Base-by-base conservation (phyloP, 2,113 vertebrate genomes). In the Scophthalmus maximus region DNA sequence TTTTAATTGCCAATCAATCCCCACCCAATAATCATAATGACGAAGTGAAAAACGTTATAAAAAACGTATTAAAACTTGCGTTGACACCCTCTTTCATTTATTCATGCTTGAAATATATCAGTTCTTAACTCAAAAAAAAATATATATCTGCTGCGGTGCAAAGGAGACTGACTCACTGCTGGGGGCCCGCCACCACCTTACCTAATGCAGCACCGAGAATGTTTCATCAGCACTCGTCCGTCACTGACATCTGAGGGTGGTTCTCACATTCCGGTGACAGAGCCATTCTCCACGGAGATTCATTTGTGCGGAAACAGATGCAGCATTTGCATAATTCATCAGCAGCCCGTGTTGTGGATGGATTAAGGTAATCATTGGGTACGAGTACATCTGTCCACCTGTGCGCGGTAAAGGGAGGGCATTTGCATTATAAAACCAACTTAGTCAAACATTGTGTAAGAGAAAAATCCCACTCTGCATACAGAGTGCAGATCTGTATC, bases 271-370 rank as follows among this genome's bases (percentile, higher is more conserved):
- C 63, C 38, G 26, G 46, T 26, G 73, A 84, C 58, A 30, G 32
- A 27, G 42, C 42, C 38, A 81, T 88, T 86, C 84, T 86, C 84
- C 64, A 61, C 26, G 40, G 81, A 80, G 79, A 72, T 87, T 83
- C 17, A 81, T 87, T 87, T 85, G 66, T 71, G 73, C 34, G 26
- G 52, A 79, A 90, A 86, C 82, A 85, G 73, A 87, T 88, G 82
- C 78, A 76, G 30, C 58, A 85, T 89, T 89, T 91, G 87, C 88
- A 92, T 90, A 89, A 89, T 92, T 92, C 81, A 90, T 88, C 70
- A 73, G 68, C 42, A 52, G 52, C 70, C 81, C 75, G 76, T 82
- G 86, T 81, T 83, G 73, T 75, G 52, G 73, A 79, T 78, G 62
- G 68, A 82, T 83, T 83, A 82, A 68, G 34, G 72, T 73, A 86